Evolutionary conservation across 2,113 vertebrate genomes (phyloP).

Genomic region (Syrmaticus mikado): DNA sequence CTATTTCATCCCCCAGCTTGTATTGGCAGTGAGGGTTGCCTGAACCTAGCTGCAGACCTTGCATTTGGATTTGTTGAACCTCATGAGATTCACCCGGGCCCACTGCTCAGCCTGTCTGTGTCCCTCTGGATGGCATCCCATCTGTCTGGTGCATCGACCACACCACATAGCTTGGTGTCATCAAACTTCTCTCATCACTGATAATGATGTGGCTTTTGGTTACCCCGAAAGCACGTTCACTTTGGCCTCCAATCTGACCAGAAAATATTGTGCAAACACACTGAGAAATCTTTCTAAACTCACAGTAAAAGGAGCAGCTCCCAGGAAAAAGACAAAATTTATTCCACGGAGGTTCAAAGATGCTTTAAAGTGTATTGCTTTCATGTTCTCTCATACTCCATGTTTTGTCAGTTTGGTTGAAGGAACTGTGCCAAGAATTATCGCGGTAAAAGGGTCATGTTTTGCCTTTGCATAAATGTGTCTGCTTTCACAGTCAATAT

Average conservation of each 20-base stretch:
- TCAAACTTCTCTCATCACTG: not conserved
- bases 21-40: no score
- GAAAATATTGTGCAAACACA: accelerated
- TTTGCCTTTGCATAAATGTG: not conserved
- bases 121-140: no score
- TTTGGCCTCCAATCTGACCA: not conserved
- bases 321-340: not conserved
- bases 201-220: not conserved
- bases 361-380: conserved; percentile 10
- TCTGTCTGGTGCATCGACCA: no score
- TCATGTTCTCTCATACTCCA: not conserved
- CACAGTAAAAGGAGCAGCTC: not conserved
- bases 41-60: no score
- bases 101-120: no score
- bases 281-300: not conserved
- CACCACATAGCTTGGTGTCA: no score
- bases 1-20: no score
- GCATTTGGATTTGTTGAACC: no score
- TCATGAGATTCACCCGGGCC: no score
- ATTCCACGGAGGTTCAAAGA: not conserved
- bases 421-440: conserved; percentile 25
- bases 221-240: not conserved
- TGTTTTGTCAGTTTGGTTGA: not conserved
- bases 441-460: not conserved
- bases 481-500: not conserved